A percentile compares a stretch with the other conserved stretches of the same genome.
Conservation (phyloP, 2,113 vertebrate species). For the Rhinolophus sinicus region DNA sequence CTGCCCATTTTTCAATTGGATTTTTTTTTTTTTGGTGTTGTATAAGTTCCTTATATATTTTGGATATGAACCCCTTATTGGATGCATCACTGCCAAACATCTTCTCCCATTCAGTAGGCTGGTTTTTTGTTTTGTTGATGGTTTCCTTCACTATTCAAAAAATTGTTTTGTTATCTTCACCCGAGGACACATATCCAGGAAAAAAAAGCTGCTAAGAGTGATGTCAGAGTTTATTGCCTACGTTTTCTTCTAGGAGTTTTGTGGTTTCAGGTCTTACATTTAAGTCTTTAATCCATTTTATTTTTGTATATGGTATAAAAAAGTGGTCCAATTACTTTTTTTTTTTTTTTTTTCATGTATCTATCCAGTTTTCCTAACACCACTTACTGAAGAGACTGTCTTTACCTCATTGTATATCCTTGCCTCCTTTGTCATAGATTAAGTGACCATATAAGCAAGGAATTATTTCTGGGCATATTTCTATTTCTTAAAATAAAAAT, state of each 20-base stretch:
- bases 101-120: no score
- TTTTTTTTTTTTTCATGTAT: neutral
- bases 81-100: no score
- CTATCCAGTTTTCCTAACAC: neutral
- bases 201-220: no score
- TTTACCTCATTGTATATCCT: no score
- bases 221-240: neutral
- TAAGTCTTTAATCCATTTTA: neutral
- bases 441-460: neutral
- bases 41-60: no score
- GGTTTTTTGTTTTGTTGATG: neutral
- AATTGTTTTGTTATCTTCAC: neutral
- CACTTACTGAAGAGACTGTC: neutral
- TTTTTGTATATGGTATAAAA: no score
- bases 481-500: constrained; percentile 10
- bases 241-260: neutral
- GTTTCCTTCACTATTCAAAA: neutral
- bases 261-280: neutral
- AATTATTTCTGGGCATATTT: neutral
- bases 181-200: neutral
- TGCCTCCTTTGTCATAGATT: no score
- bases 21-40: no score
- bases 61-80: no score
- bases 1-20: no score
- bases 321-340: no score